Percentiles rank a stretch among this genome's conserved stretches.
These are phyloP conservation scores for Prionace glauca DNA, from an alignment of 2,797 vertebrate species.

Conservation along the genomic window DNA sequence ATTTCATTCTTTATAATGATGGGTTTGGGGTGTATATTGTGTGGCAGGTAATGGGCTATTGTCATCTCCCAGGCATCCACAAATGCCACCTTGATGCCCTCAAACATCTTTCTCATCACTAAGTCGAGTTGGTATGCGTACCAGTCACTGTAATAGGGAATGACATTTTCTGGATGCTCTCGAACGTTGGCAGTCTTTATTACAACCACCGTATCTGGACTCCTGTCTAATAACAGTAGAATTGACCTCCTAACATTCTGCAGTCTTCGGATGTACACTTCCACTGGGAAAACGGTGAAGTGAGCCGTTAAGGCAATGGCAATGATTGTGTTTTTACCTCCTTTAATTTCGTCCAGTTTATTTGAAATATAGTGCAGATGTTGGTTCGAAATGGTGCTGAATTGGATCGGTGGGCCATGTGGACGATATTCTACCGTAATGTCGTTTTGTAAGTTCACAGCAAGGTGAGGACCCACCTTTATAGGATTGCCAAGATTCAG, in stretches of 20 bases:
- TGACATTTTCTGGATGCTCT: neutral
- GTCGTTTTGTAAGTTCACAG: conserved; percentile 76
- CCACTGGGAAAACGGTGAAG: neutral
- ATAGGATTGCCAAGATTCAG: conserved; percentile 55
- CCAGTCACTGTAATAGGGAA: neutral
- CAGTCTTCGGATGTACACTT: neutral
- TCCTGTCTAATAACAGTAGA: neutral
- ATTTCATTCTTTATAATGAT: conserved; percentile 33
- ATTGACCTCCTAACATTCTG: conserved; percentile 2
- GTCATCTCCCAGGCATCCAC: conserved; percentile 36
- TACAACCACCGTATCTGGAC: neutral
- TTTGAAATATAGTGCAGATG: conserved; percentile 85
- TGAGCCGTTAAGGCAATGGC: conserved; percentile 5
- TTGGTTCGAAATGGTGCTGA: conserved; percentile 73
- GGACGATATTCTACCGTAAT: conserved; percentile 83
- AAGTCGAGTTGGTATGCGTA: neutral
- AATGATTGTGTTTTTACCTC: neutral
- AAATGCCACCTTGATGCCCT: neutral
- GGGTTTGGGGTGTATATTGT: neutral
- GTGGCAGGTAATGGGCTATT: neutral
- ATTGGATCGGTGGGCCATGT: conserved; percentile 89
- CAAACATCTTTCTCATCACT: conserved; percentile 26
- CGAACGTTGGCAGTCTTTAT: conserved; percentile 14
- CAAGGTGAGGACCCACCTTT: conserved; percentile 85
- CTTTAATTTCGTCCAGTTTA: conserved; percentile 51